Base-by-base conservation (phyloP, 2,113 vertebrate genomes). In the Melanotaenia duboulayi region DNA sequence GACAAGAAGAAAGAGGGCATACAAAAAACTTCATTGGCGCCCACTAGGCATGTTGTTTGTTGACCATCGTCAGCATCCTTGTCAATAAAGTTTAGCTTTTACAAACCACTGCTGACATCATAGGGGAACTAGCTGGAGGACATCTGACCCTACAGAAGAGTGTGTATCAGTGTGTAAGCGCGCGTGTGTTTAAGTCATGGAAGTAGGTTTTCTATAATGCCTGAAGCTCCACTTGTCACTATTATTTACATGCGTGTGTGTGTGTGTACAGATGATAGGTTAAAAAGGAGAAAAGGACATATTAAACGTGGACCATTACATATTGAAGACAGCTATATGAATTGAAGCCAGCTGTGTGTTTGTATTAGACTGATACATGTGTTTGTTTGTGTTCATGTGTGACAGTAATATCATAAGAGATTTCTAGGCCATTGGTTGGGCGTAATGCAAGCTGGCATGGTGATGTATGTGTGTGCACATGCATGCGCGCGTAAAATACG, bases 1-100 rank as follows among this genome's bases (percentile, higher is more conserved):
- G 22, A 55, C 11, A 24, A 12, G 51, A 9, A 44, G n/a, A 42
- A 67, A 56, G 28, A 40, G 24, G 40, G 61, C 12, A 51, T 35
- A 59, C 22, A 28, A 48, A 56, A 35, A 19, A 69, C 52, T 59
- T 56, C 24, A 46, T 22, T 65, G 50, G 52, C 7, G 52, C 80
- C 86, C 84, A 75, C 57, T 25, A 82, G 81, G 73, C 80, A 80
- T 77, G 78, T 73, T 76, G 70, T 83, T 69, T 75, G 78, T 68
- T 82, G 67, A 86, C 78, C 69, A 71, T 85, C 65, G 87, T 92
- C 92, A 89, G 78, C 87, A 92, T 67, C 63, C 73, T 64, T 92
- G 92, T 94, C 95, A 93, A 93, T 94, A 95, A 91, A 92, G 86
- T 94, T 94, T 87, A 90, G 87, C 85, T 92, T 88, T 87, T 48